phyloP scores from a whole-genome alignment of 1,140 invertebrate genomes.

The Oscheius sp. region DNA sequence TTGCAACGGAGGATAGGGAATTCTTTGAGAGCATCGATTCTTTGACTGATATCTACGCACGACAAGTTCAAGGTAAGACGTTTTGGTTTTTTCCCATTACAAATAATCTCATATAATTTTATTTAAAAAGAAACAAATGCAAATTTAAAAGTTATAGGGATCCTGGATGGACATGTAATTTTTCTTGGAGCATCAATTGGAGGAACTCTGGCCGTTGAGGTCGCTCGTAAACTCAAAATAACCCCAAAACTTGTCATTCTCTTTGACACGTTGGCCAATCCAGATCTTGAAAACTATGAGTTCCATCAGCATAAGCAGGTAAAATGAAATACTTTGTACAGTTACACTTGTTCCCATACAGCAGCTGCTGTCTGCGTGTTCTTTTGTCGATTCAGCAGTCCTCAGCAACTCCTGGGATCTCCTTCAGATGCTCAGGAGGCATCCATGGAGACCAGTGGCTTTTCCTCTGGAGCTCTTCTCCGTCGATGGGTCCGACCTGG shows the following conservation, averaged over 20 bases:
- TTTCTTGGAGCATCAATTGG: slow-evolving; percentile 19
- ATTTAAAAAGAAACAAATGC: no score
- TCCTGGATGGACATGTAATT: slow-evolving; percentile 8
- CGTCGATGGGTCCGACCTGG: neutral
- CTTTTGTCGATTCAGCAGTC: neutral
- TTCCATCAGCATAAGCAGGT: neutral
- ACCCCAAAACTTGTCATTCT: neutral
- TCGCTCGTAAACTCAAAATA: neutral
- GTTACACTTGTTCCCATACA: no score
- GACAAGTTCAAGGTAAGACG: neutral
- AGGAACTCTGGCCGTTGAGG: slow-evolving; percentile 9
- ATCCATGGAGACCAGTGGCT: neutral
- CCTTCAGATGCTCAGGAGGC: neutral
- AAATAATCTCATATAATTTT: no score
- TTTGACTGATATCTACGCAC: neutral
- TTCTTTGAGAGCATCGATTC: neutral
- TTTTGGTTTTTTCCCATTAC: no score
- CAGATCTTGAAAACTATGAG: neutral
- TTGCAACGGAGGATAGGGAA: neutral
- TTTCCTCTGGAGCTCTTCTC: neutral
- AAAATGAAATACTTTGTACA: neutral
- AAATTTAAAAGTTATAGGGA: no score
- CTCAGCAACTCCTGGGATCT: neutral
- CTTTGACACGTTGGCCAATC: neutral
- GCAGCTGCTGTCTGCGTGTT: neutral